These are phyloP conservation scores for Phenganax marumi DNA, from an alignment of 92 coral and sea anemone species.

Conservation along the genomic window DNA sequence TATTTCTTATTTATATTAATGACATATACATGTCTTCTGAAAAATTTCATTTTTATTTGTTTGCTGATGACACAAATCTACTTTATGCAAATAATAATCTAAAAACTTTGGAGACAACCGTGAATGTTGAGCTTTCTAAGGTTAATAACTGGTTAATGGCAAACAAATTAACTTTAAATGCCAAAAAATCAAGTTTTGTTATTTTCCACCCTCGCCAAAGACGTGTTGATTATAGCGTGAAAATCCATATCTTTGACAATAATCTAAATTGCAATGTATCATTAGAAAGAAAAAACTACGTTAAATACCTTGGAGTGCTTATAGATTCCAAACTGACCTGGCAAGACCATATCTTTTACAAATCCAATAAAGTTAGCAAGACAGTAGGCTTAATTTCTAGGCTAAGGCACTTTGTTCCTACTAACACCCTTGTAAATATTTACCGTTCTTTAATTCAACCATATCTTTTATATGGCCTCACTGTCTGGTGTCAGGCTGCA, in stretches of 20 bases:
- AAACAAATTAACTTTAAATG: constrained; percentile 31
- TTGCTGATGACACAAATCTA: constrained; percentile 47
- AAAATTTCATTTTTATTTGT: constrained; percentile 22
- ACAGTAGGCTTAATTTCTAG: constrained; percentile 48
- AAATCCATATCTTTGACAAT: constrained; percentile 18
- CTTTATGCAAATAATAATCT: constrained; percentile 15
- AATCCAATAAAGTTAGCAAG: constrained; percentile 37
- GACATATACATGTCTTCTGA: constrained; percentile 28
- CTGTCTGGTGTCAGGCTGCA: constrained; percentile 59
- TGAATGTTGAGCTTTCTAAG: constrained; percentile 23
- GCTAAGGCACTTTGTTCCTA: constrained; percentile 60
- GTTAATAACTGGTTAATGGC: constrained; percentile 34
- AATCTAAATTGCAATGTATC: constrained; percentile 3
- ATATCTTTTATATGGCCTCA: constrained; percentile 53
- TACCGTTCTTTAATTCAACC: constrained; percentile 59
- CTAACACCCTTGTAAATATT: constrained; percentile 30
- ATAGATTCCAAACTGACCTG: constrained; percentile 36
- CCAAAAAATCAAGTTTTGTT: constrained; percentile 25
- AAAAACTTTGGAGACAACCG: constrained; percentile 9
- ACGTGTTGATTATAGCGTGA: background rate
- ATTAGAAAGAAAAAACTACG: constrained; percentile 29
- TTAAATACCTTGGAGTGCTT: constrained; percentile 27
- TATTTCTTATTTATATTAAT: constrained; percentile 39
- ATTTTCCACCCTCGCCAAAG: constrained; percentile 32
- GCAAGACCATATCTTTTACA: constrained; percentile 35